Conservation (phyloP, 2,797 vertebrate species). For the Odontamblyopus rebecca region DNA sequence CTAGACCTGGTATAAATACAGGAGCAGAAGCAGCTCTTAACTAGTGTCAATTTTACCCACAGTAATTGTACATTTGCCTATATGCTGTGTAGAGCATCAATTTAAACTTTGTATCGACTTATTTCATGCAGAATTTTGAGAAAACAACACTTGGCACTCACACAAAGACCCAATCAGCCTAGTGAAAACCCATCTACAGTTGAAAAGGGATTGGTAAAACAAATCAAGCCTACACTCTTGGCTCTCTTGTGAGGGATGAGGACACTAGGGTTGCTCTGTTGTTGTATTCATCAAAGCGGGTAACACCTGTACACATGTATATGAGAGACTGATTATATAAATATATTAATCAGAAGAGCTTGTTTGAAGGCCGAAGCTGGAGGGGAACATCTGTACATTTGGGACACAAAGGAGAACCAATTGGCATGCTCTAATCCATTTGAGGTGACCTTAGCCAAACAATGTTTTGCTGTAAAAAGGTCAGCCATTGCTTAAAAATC, state of each 20-base stretch:
- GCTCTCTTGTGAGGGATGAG: constrained; percentile 71
- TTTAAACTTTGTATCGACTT: background rate
- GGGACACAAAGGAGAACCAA: constrained; percentile 25
- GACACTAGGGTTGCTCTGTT: constrained; percentile 64
- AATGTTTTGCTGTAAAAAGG: constrained; percentile 4
- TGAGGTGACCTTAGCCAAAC: constrained; percentile 5
- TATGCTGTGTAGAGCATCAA: background rate
- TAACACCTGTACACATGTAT: constrained; percentile 56
- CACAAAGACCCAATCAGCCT: constrained; percentile 77
- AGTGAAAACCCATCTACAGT: constrained; percentile 77
- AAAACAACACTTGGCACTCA: constrained; percentile 21
- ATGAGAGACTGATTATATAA: constrained; percentile 50
- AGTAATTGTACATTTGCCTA: background rate
- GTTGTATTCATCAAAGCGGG: constrained; percentile 69
- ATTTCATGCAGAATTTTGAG: background rate
- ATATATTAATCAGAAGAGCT: constrained; percentile 56
- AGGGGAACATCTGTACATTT: constrained; percentile 16
- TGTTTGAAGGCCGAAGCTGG: constrained; percentile 30
- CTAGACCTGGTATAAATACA: background rate
- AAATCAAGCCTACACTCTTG: constrained; percentile 71
- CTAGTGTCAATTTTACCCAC: background rate
- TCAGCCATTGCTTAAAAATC: background rate
- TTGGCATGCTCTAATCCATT: background rate
- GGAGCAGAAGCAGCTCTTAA: background rate
- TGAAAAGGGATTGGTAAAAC: constrained; percentile 75